Evolutionary conservation across 2,797 vertebrate species (phyloP), one percentile per base, ranked within the genome.

Genomic region (Helarctos malayanus): DNA sequence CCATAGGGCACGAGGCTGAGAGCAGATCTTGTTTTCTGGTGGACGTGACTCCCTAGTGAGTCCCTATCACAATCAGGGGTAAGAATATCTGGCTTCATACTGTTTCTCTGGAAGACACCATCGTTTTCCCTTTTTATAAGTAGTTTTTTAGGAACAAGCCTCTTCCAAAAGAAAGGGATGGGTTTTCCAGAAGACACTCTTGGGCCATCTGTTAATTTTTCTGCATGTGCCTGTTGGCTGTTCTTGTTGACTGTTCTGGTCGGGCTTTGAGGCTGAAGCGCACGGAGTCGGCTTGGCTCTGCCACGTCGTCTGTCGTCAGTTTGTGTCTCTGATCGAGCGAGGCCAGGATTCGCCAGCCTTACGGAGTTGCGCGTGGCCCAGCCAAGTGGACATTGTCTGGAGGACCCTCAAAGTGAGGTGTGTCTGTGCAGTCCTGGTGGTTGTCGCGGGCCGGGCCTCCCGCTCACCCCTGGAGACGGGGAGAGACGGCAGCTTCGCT

Each of bases 121-220:
- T 80, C 95, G 86, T 68, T 97, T 95, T 96, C 59, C 45, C 59
- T 71, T 85, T 49, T 54, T 85, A 27, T 45, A 96, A 98, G 76
- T 94, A 96, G 78, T 96, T 97, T 98, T 98, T 97, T 98, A 97
- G 97, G 97, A 97, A 88, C 93, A 52, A 81, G 88, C 69, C 97
- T 96, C 81, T 96, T 97, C 96, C 73, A 75, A 35, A 80, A 90
- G 68, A 95, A 63, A 92, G 79, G 45, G 32, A 32, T 38, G 76
- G 56, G 76, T 96, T 97, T 95, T 96, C 97, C 97, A 71, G 73
- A 92, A 97, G 94, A 82, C 54, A 65, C 94, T 69, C 10, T 86
- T 0, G 0, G 93, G 68, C 93, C 86, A 1, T 79, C 97, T 80
- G 82, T 35, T 96, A 25, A 80, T 32, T 76, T 68, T 83, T 92